Conservation (phyloP, 2,797 vertebrate species). For the Pangasius krempfi region DNA sequence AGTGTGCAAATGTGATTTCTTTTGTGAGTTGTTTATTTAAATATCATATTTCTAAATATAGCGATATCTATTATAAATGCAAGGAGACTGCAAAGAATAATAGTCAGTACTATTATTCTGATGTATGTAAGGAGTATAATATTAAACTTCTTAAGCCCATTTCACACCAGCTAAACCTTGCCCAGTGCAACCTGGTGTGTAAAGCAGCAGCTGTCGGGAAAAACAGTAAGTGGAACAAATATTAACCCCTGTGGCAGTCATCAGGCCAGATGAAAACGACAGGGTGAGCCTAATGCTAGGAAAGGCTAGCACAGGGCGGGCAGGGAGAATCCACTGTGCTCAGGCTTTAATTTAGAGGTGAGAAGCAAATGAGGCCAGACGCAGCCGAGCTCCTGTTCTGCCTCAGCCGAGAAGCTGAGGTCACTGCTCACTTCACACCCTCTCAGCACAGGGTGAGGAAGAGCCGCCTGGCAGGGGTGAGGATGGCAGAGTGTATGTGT, state of each 20-base stretch:
- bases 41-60: not conserved
- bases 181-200: slow-evolving; percentile 41
- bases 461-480: slow-evolving; percentile 55
- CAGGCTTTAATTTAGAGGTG: slow-evolving; percentile 73
- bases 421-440: slow-evolving; percentile 60
- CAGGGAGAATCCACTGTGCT: slow-evolving; percentile 56
- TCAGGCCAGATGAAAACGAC: slow-evolving; percentile 61
- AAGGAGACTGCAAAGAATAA: not conserved
- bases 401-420: slow-evolving; percentile 62
- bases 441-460: slow-evolving; percentile 48
- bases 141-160: not conserved
- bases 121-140: not conserved
- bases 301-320: slow-evolving; percentile 28
- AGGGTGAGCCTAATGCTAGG: slow-evolving; percentile 59
- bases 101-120: not conserved
- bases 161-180: slow-evolving; percentile 25
- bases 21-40: not conserved
- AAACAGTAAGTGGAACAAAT: slow-evolving; percentile 54
- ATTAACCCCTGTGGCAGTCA: slow-evolving; percentile 55
- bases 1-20: not conserved
- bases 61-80: not conserved
- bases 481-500: slow-evolving; percentile 46
- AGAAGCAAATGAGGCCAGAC: slow-evolving; percentile 71
- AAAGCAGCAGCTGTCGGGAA: slow-evolving; percentile 54
- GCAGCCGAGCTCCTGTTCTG: slow-evolving; percentile 55